Conservation (phyloP, 2,888 invertebrate genomes). For the Cryptus viduatorius region DNA sequence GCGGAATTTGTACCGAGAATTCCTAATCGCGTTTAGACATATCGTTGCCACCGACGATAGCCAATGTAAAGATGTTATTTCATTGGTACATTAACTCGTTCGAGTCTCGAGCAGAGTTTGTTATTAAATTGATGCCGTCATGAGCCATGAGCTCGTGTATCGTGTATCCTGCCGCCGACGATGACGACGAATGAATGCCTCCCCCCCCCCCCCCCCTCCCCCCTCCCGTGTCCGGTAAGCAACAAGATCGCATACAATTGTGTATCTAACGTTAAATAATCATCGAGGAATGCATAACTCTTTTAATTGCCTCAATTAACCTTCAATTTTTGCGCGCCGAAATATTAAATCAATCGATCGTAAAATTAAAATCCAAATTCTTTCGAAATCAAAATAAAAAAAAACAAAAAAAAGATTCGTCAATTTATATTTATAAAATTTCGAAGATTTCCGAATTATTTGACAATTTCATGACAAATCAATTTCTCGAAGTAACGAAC, state of each 20-base stretch:
- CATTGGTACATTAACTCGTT: conserved; percentile 28
- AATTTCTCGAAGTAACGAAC: too few species aligned
- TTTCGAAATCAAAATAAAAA: too few species aligned
- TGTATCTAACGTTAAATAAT: neutral
- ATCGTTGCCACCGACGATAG: neutral
- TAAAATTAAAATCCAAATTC: too few species aligned
- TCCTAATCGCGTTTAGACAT: neutral
- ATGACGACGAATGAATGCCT: conserved; percentile 24
- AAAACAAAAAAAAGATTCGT: neutral
- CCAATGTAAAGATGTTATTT: conserved; percentile 8
- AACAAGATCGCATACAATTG: conserved; percentile 12
- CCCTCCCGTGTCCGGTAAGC: neutral
- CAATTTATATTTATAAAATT: neutral
- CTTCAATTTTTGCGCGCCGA: neutral
- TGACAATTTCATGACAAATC: too few species aligned
- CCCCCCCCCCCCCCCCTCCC: neutral
- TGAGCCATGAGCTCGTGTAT: conserved; percentile 46
- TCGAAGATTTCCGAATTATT: too few species aligned
- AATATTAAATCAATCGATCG: neutral
- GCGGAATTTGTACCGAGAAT: neutral
- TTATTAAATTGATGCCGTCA: conserved; percentile 63
- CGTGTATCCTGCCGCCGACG: conserved; percentile 6
- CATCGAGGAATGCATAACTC: neutral
- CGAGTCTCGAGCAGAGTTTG: conserved; percentile 55
- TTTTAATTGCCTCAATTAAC: neutral